Evolutionary conservation across 1,140 invertebrate genomes (phyloP).

Genomic region (Drosophila sp.): DNA sequence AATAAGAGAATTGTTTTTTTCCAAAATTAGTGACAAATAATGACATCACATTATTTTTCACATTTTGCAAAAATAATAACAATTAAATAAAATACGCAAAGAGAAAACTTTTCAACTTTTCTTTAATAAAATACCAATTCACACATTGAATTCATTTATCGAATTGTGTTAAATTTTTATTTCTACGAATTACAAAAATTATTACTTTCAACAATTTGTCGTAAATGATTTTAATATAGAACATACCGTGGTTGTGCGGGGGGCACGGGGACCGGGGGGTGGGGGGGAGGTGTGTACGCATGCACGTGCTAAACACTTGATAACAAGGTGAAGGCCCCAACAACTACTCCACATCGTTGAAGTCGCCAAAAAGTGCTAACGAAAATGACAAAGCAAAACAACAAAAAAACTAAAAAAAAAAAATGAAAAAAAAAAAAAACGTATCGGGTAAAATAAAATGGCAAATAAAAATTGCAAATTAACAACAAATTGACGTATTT

Average conservation of each 20-base stretch:
- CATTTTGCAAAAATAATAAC: too few species aligned
- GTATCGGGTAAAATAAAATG: not conserved
- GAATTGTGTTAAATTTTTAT: too few species aligned
- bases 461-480: slow-evolving; percentile 8
- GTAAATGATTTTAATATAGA: not conserved
- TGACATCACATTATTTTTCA: too few species aligned
- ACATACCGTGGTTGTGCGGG: not conserved
- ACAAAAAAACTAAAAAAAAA: not conserved
- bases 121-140: too few species aligned
- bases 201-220: not conserved
- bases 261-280: not conserved
- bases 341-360: not conserved
- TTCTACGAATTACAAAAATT: too few species aligned
- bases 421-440: not conserved
- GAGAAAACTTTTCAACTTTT: too few species aligned
- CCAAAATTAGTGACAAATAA: too few species aligned
- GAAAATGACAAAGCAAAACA: not conserved
- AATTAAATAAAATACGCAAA: too few species aligned
- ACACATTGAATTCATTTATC: too few species aligned
- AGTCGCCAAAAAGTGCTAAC: slow-evolving; percentile 6
- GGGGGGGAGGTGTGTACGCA: not conserved
- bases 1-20: too few species aligned
- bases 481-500: slow-evolving; percentile 12
- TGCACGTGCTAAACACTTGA: slow-evolving; percentile 12
- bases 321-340: slow-evolving; percentile 9